Conservation (phyloP, 2,888 invertebrate species). For the Nomada goodeniana region DNA sequence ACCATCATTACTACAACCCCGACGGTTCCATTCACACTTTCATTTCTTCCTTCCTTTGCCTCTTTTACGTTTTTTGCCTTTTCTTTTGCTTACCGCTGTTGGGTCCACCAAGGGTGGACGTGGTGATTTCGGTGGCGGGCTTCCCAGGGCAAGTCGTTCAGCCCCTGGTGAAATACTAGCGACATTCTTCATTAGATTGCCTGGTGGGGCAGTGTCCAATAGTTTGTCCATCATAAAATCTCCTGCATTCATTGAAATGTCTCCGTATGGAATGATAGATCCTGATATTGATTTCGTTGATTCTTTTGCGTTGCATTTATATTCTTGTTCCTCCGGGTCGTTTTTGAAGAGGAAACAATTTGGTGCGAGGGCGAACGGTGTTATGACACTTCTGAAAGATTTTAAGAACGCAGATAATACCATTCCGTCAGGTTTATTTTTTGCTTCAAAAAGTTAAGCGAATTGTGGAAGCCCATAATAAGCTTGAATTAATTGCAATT, state of each 20-base stretch:
- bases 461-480: too few species aligned
- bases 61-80: not conserved
- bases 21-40: not conserved
- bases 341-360: conserved; percentile 63
- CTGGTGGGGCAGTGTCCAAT: conserved; percentile 4
- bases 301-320: conserved; percentile 30
- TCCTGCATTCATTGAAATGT: not conserved
- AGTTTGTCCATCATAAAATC: not conserved
- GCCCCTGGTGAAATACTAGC: conserved; percentile 63
- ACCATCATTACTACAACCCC: not conserved
- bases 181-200: conserved; percentile 52
- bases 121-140: conserved; percentile 52
- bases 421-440: not conserved
- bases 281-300: not conserved
- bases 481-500: too few species aligned
- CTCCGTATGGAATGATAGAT: not conserved
- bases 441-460: too few species aligned
- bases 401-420: not conserved
- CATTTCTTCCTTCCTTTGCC: not conserved
- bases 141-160: conserved; percentile 53
- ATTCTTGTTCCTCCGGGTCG: conserved; percentile 48
- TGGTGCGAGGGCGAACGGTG: conserved; percentile 50
- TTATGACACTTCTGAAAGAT: conserved; percentile 31
- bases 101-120: conserved; percentile 43
- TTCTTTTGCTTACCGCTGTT: not conserved